Conservation (phyloP, 2,888 invertebrate genomes). For the Himalopsyche kuldschensis region DNA sequence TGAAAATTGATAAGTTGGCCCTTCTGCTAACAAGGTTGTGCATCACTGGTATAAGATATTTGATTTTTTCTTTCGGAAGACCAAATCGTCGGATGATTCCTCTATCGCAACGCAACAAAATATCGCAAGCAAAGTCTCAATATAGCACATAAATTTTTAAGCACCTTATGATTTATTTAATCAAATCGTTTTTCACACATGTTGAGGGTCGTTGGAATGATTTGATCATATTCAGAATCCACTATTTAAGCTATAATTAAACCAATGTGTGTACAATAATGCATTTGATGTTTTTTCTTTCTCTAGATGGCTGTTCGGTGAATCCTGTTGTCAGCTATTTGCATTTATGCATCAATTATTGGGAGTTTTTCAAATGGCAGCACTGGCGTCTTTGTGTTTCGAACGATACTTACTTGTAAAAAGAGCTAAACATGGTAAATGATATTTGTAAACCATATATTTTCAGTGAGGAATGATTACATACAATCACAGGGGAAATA, state of each 20-base stretch:
- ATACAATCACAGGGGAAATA: too few relatives aligned
- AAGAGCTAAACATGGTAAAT: constrained; percentile 53
- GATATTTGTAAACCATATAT: too few relatives aligned
- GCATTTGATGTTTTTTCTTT: constrained; percentile 21
- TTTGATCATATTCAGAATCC: neutral
- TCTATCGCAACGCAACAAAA: neutral
- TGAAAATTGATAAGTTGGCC: too few relatives aligned
- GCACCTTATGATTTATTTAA: too few relatives aligned
- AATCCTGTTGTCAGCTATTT: constrained; percentile 58
- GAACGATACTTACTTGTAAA: constrained; percentile 58
- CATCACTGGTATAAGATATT: too few relatives aligned
- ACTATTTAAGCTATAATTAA: neutral
- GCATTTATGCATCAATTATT: constrained; percentile 61
- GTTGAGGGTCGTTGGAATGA: neutral
- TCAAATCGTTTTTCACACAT: too few relatives aligned
- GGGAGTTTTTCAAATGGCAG: constrained; percentile 59
- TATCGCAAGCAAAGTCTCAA: neutral
- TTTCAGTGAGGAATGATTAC: too few relatives aligned
- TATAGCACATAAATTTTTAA: too few relatives aligned
- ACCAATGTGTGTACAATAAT: neutral
- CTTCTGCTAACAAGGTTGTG: too few relatives aligned
- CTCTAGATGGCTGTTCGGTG: constrained; percentile 61
- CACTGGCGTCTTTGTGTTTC: constrained; percentile 54
- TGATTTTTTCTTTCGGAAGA: too few relatives aligned
- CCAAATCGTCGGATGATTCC: too few relatives aligned